These are phyloP conservation scores for Apamea monoglypha DNA, from an alignment of 2,888 invertebrate species.

Conservation along the genomic window DNA sequence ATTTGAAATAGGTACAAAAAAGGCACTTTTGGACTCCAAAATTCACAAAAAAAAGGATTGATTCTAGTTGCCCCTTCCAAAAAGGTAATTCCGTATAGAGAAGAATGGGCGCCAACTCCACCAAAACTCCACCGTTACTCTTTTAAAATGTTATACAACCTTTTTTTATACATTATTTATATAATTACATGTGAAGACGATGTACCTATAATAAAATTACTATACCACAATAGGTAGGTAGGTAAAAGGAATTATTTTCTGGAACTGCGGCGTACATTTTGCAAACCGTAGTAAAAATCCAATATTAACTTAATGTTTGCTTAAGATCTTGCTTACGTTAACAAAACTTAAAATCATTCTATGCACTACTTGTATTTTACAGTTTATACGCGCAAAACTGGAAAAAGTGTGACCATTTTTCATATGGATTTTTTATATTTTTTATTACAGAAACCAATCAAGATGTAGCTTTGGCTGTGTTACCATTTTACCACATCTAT, in stretches of 20 bases:
- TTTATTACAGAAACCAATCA: conserved; percentile 85
- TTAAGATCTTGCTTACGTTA: not conserved
- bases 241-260: not conserved
- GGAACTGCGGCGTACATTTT: not conserved
- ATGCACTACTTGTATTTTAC: not conserved
- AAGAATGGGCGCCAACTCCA: too few species aligned
- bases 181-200: too few species aligned
- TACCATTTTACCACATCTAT: conserved; percentile 95
- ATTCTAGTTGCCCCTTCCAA: too few species aligned
- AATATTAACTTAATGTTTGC: not conserved
- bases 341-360: not conserved
- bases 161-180: too few species aligned
- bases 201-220: too few species aligned
- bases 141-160: too few species aligned
- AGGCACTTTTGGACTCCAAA: too few species aligned
- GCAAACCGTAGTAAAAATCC: not conserved
- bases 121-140: too few species aligned
- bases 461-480: conserved; percentile 90
- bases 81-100: too few species aligned
- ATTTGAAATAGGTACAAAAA: too few species aligned
- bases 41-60: too few species aligned
- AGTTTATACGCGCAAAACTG: not conserved
- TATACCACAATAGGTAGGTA: too few species aligned
- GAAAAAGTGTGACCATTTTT: not conserved
- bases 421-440: not conserved